Conservation (phyloP, 37 sponge, comb jelly and placozoan genomes). For the Chondrilla cf. caribensis region DNA sequence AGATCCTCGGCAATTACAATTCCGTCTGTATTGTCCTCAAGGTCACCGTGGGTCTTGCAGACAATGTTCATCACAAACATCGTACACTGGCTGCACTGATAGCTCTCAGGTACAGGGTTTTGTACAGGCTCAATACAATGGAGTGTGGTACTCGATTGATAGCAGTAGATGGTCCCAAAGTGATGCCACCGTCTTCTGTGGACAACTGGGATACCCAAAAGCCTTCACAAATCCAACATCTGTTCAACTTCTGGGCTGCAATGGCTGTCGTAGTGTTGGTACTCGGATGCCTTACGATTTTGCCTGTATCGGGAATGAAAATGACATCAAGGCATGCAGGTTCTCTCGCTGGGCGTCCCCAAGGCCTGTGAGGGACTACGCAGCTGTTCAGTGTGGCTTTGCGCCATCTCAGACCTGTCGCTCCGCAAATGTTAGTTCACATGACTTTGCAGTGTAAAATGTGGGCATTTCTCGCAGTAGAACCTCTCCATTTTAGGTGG, state of each 20-base stretch:
- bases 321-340: background rate
- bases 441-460: too few relatives aligned
- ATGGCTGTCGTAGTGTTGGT: background rate
- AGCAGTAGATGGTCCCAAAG: background rate
- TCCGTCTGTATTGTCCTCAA: constrained; percentile 10
- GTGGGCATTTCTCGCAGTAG: too few relatives aligned
- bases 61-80: constrained; percentile 28
- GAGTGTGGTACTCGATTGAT: constrained; percentile 48
- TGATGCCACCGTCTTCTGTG: constrained; percentile 11
- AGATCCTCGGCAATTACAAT: background rate
- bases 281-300: constrained; percentile 11
- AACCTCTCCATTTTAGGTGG: too few relatives aligned
- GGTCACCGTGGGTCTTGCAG: constrained; percentile 33
- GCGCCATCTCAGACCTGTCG: constrained; percentile 25
- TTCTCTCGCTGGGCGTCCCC: background rate
- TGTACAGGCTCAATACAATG: constrained; percentile 33
- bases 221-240: background rate
- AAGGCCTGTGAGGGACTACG: background rate
- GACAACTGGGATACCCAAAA: background rate
- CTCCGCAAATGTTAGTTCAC: background rate
- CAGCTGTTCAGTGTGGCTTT: constrained; percentile 66
- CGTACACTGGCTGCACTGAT: constrained; percentile 24
- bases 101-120: constrained; percentile 48
- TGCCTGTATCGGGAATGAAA: background rate
- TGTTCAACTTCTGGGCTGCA: background rate